Base-by-base conservation (phyloP, 1,140 invertebrate genomes). In the Lordiphosa stackelbergi region DNA sequence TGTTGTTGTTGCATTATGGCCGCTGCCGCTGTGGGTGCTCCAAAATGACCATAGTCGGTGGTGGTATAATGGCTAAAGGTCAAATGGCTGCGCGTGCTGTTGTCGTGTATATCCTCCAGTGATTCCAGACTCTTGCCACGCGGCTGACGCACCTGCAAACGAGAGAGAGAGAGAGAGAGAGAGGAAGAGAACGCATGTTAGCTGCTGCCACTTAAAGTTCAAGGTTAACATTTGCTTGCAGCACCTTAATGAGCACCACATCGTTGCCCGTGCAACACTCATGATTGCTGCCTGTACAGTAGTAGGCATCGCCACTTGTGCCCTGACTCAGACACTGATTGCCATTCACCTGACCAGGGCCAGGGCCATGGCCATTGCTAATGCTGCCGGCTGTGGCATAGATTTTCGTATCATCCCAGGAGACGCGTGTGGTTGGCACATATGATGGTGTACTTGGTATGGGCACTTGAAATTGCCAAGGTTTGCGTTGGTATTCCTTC, bases 71-170 rank as follows among this genome's bases (percentile, higher is more conserved):
- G 85, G 68, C 85, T 87, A 69, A 92, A 92, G 37, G 91, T 93
- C 64, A 90, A 88, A 85, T 92, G 91, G 77, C 81, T 86, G 55
- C 86, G 73, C 45, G 91, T 91, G 34, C 89, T 89, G 53, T 91
- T 88, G 70, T 92, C 91, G 43, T 88, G 91, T 35, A 90, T 91
- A 73, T 93, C 93, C 84, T 95, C 94, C 53, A 95, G 88, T 66
- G 93, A 94, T 88, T 95, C 94, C 48, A 95, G 90, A n/a, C 94
- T 95, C 89, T 95, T 95, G 41, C 94, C 94, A 63, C 92, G 89
- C n/a, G 91, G 91, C 69, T 92, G 91, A 77, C 93, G 90, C 61
- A 94, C 84, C 84, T 87, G 58, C 46, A 54, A 49, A 16, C 1
- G 35, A 9, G 4, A 9, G 22, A 63, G 1, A 41, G n/a, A 53